These are phyloP conservation scores for Phylloscopus trochiloides DNA, from an alignment of 2,113 vertebrate genomes.

Conservation along the genomic window DNA sequence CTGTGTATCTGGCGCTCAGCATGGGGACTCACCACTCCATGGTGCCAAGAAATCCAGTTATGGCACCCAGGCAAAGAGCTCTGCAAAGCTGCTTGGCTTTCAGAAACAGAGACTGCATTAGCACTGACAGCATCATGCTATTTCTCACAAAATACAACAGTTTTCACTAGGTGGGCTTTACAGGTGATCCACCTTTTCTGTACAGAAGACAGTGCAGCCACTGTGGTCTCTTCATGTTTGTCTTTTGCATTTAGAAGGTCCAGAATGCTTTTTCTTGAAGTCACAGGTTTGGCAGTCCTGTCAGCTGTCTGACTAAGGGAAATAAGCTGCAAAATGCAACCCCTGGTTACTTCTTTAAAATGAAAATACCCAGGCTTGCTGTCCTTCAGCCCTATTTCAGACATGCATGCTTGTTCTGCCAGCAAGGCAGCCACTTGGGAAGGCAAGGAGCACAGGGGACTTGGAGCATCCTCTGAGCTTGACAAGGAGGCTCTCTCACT, in stretches of 20 bases:
- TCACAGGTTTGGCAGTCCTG: neutral
- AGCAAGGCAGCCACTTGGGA: conserved; percentile 10
- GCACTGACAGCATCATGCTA: neutral
- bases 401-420: conserved; percentile 39
- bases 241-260: neutral
- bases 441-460: neutral
- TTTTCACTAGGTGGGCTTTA: neutral
- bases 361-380: neutral
- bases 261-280: neutral
- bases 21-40: neutral
- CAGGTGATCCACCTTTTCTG: neutral
- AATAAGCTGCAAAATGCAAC: neutral
- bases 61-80: neutral
- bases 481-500: neutral
- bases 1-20: neutral
- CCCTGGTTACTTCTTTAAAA: neutral
- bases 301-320: neutral
- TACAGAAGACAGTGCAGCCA: neutral
- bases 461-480: neutral
- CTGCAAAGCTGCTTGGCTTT: neutral
- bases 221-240: neutral
- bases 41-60: neutral
- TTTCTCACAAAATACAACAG: neutral
- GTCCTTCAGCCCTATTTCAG: conserved; percentile 22
- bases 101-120: neutral